Evolutionary conservation across 1,140 invertebrate genomes (phyloP), one percentile per base, ranked within the genome.

Genomic region (Halictus rubicundus): DNA sequence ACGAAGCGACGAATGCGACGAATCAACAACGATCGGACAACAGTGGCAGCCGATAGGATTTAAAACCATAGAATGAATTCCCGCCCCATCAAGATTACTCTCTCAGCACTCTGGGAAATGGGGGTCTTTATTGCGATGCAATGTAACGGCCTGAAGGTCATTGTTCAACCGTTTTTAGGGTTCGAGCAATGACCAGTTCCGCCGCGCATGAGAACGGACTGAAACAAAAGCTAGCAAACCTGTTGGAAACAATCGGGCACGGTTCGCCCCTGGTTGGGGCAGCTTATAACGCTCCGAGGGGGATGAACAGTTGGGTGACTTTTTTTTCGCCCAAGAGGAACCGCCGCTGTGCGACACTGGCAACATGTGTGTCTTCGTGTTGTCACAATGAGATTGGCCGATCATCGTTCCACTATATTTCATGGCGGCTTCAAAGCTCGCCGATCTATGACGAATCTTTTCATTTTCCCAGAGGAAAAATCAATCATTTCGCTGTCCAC

Each of bases 241-340:
- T 92, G 91, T 92, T 92, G 91, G 91, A 92, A 91, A 92, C 90
- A 92, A 92, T 92, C 88, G 90, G 76, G 69, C 80, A 74, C 78
- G 70, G 88, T 86, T 90, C 85, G 84, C 90, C 90, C 88, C 83
- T 87, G 87, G 75, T 81, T 82, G 86, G 86, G 81, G 84, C 78
- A 84, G 88, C 88, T 89, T 87, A 88, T 84, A 83, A 83, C 83
- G 83, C 86, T 88, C 85, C 82, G 76, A 12, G 72, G 87, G 89
- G 90, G 90, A 92, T 92, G 90, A 92, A 92, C 91, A 92, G 91
- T 92, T 92, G 91, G 90, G 89, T 92, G 91, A 89, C 89, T 92
- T 92, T 92, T 91, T 91, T 89, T 80, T 54, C 49, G 42, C 61
- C 77, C 72, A 79, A 82, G 80, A 85, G 79, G 80, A 79, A 88